Evolutionary conservation across 2,797 vertebrate genomes (phyloP).

Genomic region (Pteropus rufus): DNA sequence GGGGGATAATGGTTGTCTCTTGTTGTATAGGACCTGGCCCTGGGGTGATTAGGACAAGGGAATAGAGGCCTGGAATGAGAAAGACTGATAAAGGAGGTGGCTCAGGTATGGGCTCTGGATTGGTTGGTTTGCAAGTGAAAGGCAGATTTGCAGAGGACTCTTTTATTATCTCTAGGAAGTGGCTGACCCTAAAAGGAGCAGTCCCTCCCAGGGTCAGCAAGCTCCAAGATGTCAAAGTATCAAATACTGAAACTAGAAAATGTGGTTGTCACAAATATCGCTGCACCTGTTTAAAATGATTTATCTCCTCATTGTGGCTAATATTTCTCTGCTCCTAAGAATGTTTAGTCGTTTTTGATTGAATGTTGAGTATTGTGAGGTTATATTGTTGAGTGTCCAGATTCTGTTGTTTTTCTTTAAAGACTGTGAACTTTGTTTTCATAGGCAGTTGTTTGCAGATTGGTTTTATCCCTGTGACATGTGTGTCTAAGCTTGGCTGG

Average conservation of each 20-base stretch:
- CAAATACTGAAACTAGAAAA: not conserved
- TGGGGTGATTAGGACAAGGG: not conserved
- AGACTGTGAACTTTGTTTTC: not conserved
- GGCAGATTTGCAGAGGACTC: not conserved
- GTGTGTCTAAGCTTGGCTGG: not conserved
- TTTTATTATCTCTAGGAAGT: not conserved
- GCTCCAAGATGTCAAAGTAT: not conserved
- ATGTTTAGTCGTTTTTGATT: not conserved
- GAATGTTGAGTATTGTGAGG: not conserved
- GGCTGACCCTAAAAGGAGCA: not conserved
- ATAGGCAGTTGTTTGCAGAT: not conserved
- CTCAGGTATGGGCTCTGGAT: not conserved
- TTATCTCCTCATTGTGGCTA: not conserved
- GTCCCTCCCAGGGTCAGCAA: not conserved
- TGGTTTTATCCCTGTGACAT: not conserved
- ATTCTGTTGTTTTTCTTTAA: not conserved
- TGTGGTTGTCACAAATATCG: not conserved
- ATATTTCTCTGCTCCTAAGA: not conserved
- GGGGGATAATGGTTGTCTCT: not conserved
- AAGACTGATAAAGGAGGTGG: not conserved
- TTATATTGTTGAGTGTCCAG: not conserved
- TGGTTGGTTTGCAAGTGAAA: not conserved
- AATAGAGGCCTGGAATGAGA: not conserved
- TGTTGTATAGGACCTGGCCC: not conserved
- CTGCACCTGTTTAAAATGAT: not conserved